Conservation (phyloP, 2,113 vertebrate genomes). For the Petrocephalus microphthalmus region DNA sequence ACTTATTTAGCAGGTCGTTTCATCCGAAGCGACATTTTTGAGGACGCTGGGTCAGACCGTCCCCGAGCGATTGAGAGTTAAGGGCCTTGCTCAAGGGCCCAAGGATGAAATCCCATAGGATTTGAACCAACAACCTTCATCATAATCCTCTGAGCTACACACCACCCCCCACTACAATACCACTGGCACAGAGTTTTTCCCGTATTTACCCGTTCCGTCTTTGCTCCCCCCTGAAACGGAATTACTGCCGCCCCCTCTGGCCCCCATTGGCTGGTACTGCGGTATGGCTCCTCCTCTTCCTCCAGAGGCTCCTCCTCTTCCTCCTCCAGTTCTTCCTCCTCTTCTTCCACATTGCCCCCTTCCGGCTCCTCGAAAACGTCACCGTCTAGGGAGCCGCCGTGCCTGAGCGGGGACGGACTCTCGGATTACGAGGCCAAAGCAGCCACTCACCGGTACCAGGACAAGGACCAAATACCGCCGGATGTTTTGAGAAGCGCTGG, state of each 20-base stretch:
- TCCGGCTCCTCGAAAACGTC: slow-evolving; percentile 58
- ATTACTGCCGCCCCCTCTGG: slow-evolving; percentile 13
- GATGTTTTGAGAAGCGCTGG: not conserved
- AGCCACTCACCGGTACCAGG: not conserved
- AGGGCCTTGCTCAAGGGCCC: not conserved
- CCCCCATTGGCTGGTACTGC: slow-evolving; percentile 51
- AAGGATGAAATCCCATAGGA: not conserved
- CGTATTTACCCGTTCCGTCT: slow-evolving; percentile 53
- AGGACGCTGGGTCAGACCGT: not conserved
- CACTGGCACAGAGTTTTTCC: not conserved
- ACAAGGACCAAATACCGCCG: not conserved
- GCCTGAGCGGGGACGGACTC: slow-evolving; percentile 35
- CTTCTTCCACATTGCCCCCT: slow-evolving; percentile 50
- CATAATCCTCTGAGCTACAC: not conserved
- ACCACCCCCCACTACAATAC: too few relatives aligned
- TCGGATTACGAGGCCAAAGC: not conserved
- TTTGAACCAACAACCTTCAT: not conserved
- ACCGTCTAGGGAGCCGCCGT: slow-evolving; percentile 50
- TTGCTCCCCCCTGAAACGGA: slow-evolving; percentile 19
- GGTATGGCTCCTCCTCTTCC: slow-evolving; percentile 55
- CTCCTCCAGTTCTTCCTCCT: slow-evolving; percentile 51
- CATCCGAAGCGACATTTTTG: not conserved
- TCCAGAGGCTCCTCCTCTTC: slow-evolving; percentile 47
- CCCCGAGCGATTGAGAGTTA: not conserved
- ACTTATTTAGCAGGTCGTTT: not conserved